Percentiles rank a stretch among this genome's conserved stretches.
These are phyloP conservation scores for Geotrypetes seraphini DNA, from an alignment of 2,797 vertebrate species.

Conservation along the genomic window DNA sequence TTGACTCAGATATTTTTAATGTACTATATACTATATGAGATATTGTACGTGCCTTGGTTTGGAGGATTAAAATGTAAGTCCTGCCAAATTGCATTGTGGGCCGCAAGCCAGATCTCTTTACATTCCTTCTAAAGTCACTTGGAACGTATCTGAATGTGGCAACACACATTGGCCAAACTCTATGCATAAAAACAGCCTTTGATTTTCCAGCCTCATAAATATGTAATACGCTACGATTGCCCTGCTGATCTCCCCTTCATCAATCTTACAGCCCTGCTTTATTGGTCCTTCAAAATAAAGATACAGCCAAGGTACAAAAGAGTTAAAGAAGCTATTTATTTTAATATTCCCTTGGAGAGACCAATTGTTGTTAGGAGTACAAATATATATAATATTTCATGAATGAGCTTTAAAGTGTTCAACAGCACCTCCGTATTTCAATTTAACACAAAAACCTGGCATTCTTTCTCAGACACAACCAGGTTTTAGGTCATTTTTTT, in stretches of 20 bases:
- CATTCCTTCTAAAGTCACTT: conserved; percentile 56
- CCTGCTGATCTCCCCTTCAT: conserved; percentile 55
- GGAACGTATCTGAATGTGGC: conserved; percentile 56
- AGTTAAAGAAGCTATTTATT: conserved; percentile 65
- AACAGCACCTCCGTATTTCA: conserved; percentile 55
- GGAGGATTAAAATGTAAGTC: conserved; percentile 33
- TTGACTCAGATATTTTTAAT: conserved; percentile 30
- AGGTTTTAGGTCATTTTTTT: conserved; percentile 29
- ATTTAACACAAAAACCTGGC: conserved; percentile 51
- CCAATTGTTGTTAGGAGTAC: conserved; percentile 49
- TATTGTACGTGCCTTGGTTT: conserved; percentile 49
- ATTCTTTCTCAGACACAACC: conserved; percentile 20
- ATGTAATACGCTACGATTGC: conserved; percentile 60
- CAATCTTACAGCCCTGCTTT: conserved; percentile 53
- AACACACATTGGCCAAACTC: conserved; percentile 61
- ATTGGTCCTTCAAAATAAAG: conserved; percentile 60
- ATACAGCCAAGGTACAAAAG: conserved; percentile 55
- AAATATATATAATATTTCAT: conserved; percentile 64
- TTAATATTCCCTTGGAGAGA: conserved; percentile 60
- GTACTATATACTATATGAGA: conserved; percentile 49
- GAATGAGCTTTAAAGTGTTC: conserved; percentile 52
- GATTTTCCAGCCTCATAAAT: conserved; percentile 66
- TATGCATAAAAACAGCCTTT: conserved; percentile 63
- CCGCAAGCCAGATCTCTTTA: conserved; percentile 50
- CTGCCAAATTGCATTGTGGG: conserved; percentile 59